Evolutionary conservation across 2,888 invertebrate genomes (phyloP).

Genomic region (Tenthredo notha): DNA sequence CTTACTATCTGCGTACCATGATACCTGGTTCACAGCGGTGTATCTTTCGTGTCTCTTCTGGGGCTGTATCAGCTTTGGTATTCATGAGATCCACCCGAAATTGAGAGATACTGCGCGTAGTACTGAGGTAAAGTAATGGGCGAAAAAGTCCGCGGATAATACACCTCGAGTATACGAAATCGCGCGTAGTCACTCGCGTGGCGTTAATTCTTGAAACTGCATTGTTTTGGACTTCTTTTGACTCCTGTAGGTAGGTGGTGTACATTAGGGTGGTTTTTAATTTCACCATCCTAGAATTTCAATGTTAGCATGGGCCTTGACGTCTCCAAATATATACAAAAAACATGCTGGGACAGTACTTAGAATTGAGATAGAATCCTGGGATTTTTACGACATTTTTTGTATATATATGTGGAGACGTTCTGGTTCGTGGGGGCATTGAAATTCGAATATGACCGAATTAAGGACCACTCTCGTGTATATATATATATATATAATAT

Average conservation of each 20-base stretch:
- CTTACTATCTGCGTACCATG: neutral
- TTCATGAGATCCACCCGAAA: slow-evolving; percentile 35
- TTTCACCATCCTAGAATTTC: too few relatives aligned
- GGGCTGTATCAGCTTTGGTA: slow-evolving; percentile 20
- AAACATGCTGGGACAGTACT: too few relatives aligned
- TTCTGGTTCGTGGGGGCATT: too few relatives aligned
- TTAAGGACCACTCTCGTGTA: too few relatives aligned
- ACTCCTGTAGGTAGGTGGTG: neutral
- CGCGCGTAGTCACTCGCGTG: neutral
- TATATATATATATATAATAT: neutral
- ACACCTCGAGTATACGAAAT: neutral
- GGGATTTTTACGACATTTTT: too few relatives aligned
- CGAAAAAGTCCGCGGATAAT: neutral
- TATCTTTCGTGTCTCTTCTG: neutral
- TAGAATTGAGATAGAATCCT: too few relatives aligned
- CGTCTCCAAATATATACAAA: too few relatives aligned
- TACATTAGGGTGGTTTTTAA: too few relatives aligned
- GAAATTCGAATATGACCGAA: too few relatives aligned
- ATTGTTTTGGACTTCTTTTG: neutral
- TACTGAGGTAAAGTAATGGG: neutral
- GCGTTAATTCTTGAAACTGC: neutral
- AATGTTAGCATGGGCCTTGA: too few relatives aligned
- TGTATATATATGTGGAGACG: neutral
- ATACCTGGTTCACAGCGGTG: neutral
- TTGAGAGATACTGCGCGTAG: slow-evolving; percentile 38